Evolutionary conservation across 2,797 vertebrate species (phyloP), one percentile per base, ranked within the genome.

Genomic region (Galaxias olidus): DNA sequence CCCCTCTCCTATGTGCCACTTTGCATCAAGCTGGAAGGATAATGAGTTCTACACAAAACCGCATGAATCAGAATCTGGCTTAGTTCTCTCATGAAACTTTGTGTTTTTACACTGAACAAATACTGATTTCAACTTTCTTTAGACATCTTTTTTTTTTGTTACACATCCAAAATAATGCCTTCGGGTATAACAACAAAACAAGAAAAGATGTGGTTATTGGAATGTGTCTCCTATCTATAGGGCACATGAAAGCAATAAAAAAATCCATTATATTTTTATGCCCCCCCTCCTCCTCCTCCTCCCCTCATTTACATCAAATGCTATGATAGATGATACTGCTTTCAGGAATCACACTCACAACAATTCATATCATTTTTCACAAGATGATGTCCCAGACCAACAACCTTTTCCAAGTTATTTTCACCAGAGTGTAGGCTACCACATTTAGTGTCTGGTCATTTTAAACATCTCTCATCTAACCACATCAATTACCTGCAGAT

Each of bases 1-100:
- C 65, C 54, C 57, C 63, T 60, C 51, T 65, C 71, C 63, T 72
- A 71, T 78, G 72, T 72, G 74, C 76, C 70, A 65, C 63, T 42
- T 19, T 56, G 15, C 68, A 63, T 30, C 20, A 63, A 58, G 47
- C 66, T 53, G 43, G 65, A 63, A 76, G 67, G 76, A 69, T 41
- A 11, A 55, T 17, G 1, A 66, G 63, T 79, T 53, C 10, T 17
- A 9, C 51, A 19, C 18, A 18, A 18, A 53, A 53, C 51, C 51
- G 1, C 19, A 18, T 7, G 51, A 53, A 18, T 53, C 43, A 30
- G 14, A 4, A n/a, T n/a, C 6, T 59, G 14, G 30, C 30, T 30
- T 30, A 30, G 30, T 30, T 30, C 6, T 6, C 30, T 3, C 30
- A 6, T 30, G 30, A 30, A n/a, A 30, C 30, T 3, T 30, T 30